Evolutionary conservation across 2,113 vertebrate genomes (phyloP).

Genomic region (Microcebus jonahi): DNA sequence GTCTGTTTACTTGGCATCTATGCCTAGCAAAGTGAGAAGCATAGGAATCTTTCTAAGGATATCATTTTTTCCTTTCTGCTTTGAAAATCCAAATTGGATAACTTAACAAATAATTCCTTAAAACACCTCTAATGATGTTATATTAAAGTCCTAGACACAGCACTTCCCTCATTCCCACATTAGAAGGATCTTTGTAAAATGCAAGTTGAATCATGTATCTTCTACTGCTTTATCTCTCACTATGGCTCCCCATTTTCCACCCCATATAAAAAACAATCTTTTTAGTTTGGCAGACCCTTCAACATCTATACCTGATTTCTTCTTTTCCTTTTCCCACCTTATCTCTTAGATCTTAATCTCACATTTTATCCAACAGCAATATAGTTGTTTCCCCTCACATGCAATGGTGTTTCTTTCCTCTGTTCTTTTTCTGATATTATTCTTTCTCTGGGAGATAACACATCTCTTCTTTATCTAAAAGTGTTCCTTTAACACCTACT

Average conservation of each 20-base stretch:
- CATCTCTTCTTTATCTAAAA: background rate
- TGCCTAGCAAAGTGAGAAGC: constrained; percentile 33
- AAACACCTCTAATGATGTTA: constrained; percentile 12
- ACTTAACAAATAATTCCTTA: constrained; percentile 35
- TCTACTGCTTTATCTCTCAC: background rate
- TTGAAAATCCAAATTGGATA: constrained; percentile 63
- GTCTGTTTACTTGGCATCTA: constrained; percentile 67
- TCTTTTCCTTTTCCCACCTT: background rate
- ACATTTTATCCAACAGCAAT: background rate
- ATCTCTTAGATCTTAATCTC: background rate
- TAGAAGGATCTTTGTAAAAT: constrained; percentile 39
- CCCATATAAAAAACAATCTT: background rate
- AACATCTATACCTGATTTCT: background rate
- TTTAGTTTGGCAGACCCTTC: constrained; percentile 2
- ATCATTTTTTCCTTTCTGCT: constrained; percentile 32
- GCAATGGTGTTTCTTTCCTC: background rate
- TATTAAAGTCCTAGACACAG: constrained; percentile 7
- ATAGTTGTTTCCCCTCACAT: background rate
- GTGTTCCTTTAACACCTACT: background rate
- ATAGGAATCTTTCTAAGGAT: constrained; percentile 39
- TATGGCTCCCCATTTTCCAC: background rate
- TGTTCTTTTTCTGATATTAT: background rate
- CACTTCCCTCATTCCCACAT: background rate
- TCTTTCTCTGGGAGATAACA: background rate
- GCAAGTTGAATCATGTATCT: background rate